Base-by-base conservation (phyloP, 1,140 invertebrate genomes). In the Hypothenemus hampei region DNA sequence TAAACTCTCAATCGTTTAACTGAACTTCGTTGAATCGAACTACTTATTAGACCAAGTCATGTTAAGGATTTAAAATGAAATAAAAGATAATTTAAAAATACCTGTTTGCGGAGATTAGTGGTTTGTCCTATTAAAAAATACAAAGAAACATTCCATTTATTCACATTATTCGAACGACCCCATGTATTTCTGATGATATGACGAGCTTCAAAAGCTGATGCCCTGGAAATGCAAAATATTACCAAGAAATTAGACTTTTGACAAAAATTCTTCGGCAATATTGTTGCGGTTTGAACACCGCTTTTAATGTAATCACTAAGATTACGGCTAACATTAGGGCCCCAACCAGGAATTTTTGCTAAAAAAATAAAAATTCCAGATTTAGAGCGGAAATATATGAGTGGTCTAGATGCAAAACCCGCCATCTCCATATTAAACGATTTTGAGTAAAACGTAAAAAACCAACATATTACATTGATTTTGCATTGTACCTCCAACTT, bases 151-250 rank as follows among this genome's bases (percentile, higher is more conserved):
- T 60, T 72, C 67, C 52, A 65, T 61, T 67, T 56, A 61, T 72
- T 65, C 76, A 86, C 64, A 60, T 79, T 79, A 36, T 72, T 77
- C 53, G 80, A 77, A 53, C 78, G 81, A 0, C 82, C 89, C 89
- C 89, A 93, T 1, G 89, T 91, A 61, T 87, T 81, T 60, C 90
- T 75, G 53, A 93, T 91, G 8, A 85, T 85, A 36, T 70, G 65
- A 20, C 88, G 73, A 35, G 77, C 75, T 22, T 81, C 76, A 52
- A 84, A 78, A 72, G 91, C 84, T 1, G 66, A 64, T 0, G 86
- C 79, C 6, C 83, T 78, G 0, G 88, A 89, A 65, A 81, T 86
- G 1, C 91, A 80, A 13, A 89, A 76, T 46, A 91, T 81, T 4
- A 90, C 70, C 15, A 91, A 69, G 65, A 85, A 83, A 0, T 77